Evolutionary conservation across 2,888 invertebrate genomes (phyloP).

Genomic region (Pedicia rivosa): DNA sequence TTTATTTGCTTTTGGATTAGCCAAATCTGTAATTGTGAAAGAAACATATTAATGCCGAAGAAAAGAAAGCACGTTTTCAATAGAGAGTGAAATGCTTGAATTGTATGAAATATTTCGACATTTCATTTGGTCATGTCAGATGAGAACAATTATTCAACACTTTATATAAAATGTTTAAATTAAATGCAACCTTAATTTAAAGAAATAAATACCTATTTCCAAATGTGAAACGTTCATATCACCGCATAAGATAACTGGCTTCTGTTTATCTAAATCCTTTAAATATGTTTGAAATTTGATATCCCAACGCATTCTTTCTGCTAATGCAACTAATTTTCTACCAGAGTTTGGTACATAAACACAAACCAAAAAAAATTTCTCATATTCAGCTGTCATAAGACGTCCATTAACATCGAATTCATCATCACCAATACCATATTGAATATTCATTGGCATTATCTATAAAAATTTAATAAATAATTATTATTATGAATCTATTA

Average conservation of each 20-base stretch:
- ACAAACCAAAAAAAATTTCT: constrained; percentile 75
- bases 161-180: too few species aligned
- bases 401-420: constrained; percentile 67
- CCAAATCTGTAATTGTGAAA: constrained; percentile 47
- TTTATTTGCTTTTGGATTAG: constrained; percentile 85
- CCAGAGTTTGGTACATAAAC: constrained; percentile 95
- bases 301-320: constrained; percentile 85
- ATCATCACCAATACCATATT: constrained; percentile 60
- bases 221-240: constrained; percentile 96
- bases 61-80: constrained; percentile 6
- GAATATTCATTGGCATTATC: constrained; percentile 63
- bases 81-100: neutral
- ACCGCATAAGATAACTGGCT: constrained; percentile 90
- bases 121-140: neutral
- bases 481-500: constrained; percentile 32
- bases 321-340: constrained; percentile 67
- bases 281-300: constrained; percentile 62
- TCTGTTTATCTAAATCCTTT: constrained; percentile 63
- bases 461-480: neutral
- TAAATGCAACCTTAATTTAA: too few species aligned
- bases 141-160: too few species aligned
- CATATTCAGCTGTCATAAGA: constrained; percentile 85
- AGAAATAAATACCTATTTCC: constrained; percentile 83
- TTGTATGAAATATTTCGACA: neutral
- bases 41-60: constrained; percentile 15